These are phyloP conservation scores for Corythornis cristatus DNA, from an alignment of 2,113 vertebrate species.

Conservation along the genomic window DNA sequence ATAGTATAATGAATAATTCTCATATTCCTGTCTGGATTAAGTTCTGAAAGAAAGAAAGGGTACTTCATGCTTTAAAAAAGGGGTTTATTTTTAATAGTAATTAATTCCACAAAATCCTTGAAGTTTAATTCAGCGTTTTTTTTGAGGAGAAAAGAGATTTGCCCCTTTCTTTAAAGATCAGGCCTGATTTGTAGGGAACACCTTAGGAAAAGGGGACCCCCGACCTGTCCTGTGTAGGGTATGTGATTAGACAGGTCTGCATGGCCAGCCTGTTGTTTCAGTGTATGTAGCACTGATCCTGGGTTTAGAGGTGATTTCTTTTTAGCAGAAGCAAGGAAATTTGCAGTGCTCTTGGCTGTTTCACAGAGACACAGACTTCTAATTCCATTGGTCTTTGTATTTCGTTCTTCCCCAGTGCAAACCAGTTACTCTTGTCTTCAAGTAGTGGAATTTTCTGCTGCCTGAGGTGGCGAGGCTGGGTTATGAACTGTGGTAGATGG, in stretches of 20 bases:
- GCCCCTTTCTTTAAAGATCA: neutral
- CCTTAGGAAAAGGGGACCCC: neutral
- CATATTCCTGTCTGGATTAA: neutral
- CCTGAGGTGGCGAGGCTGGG: neutral
- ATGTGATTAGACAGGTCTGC: neutral
- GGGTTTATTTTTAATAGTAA: neutral
- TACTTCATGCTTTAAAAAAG: neutral
- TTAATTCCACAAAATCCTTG: neutral
- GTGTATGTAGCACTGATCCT: neutral
- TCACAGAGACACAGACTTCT: neutral
- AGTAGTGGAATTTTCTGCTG: neutral
- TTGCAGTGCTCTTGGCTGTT: neutral
- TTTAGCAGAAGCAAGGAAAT: neutral
- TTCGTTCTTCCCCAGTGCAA: neutral
- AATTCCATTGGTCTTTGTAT: neutral
- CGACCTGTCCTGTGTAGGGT: neutral
- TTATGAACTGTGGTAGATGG: neutral
- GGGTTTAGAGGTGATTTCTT: neutral
- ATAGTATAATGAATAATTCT: neutral
- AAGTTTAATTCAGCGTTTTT: neutral
- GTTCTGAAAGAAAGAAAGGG: neutral
- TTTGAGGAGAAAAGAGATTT: neutral
- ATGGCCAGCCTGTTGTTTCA: neutral
- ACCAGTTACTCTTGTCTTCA: neutral
- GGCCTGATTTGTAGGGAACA: neutral